Conservation (phyloP, 2,113 vertebrate species). For the Onychostoma macrolepis region DNA sequence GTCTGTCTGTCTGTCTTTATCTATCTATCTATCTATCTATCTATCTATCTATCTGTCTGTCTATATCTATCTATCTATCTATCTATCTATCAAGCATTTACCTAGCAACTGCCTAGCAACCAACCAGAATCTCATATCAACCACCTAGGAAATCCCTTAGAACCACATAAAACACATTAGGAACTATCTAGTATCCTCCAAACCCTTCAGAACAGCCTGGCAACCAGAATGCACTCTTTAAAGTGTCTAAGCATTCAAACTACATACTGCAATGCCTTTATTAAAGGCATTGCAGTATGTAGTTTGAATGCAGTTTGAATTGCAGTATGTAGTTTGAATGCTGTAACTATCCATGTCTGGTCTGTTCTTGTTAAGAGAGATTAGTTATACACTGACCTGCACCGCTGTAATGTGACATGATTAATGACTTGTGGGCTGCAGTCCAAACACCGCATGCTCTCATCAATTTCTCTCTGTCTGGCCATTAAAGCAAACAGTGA, state of each 20-base stretch:
- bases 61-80: not conserved
- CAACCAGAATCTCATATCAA: not conserved
- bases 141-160: not conserved
- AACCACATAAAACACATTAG: not conserved
- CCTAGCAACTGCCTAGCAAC: not conserved
- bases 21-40: not conserved
- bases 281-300: too few species aligned
- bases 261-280: not conserved
- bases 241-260: not conserved
- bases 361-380: not conserved
- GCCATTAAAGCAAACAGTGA: conserved; percentile 4
- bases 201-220: not conserved
- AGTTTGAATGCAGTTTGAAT: too few species aligned
- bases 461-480: conserved; percentile 19
- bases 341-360: not conserved
- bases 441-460: conserved; percentile 8
- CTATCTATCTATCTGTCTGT: not conserved
- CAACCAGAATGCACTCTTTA: not conserved
- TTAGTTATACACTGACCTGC: not conserved
- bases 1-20: not conserved
- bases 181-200: not conserved
- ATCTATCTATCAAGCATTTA: not conserved
- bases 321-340: too few species aligned
- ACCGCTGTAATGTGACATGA: not conserved
- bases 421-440: not conserved